A percentile compares a stretch with the other conserved stretches of the same genome.
phyloP scores from a whole-genome alignment of 2,888 invertebrate genomes.

The Hypercompe scribonia region DNA sequence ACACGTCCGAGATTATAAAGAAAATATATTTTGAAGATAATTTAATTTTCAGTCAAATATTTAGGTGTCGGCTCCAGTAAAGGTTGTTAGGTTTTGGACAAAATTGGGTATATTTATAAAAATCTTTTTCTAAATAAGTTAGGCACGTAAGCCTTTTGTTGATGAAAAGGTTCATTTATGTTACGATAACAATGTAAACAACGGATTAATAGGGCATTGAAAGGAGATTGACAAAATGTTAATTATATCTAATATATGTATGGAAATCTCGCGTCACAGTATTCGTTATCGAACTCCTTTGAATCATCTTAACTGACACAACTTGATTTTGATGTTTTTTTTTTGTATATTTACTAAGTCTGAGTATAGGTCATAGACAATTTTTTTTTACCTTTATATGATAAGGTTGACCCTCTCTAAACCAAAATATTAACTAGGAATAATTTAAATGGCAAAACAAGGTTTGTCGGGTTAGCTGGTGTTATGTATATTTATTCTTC shows the following conservation, averaged over 20 bases:
- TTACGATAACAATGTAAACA: slow-evolving; percentile 15
- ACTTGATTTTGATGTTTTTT: too few relatives aligned
- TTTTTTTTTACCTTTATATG: too few relatives aligned
- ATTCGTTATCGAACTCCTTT: too few relatives aligned
- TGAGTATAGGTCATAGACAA: too few relatives aligned
- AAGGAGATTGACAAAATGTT: slow-evolving; percentile 16
- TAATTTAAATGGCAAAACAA: too few relatives aligned
- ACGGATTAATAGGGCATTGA: slow-evolving; percentile 37
- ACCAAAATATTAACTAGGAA: too few relatives aligned
- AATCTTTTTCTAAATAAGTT: slow-evolving; percentile 28
- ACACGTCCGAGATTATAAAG: slow-evolving; percentile 35
- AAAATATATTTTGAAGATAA: slow-evolving; percentile 55
- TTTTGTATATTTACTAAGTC: too few relatives aligned
- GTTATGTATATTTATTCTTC: too few relatives aligned
- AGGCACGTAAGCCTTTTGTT: slow-evolving; percentile 34
- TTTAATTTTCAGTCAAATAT: slow-evolving; percentile 53
- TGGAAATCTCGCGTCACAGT: too few relatives aligned
- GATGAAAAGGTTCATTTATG: slow-evolving; percentile 43
- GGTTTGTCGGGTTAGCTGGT: too few relatives aligned
- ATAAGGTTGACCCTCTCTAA: too few relatives aligned
- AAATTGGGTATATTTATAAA: slow-evolving; percentile 36
- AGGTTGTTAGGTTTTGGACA: slow-evolving; percentile 41
- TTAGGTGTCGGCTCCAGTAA: slow-evolving; percentile 45
- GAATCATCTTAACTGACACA: too few relatives aligned
- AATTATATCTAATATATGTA: neutral